Evolutionary conservation across 2,113 vertebrate genomes (phyloP), one percentile per base, ranked within the genome.

Genomic region (Macrotis lagotis): DNA sequence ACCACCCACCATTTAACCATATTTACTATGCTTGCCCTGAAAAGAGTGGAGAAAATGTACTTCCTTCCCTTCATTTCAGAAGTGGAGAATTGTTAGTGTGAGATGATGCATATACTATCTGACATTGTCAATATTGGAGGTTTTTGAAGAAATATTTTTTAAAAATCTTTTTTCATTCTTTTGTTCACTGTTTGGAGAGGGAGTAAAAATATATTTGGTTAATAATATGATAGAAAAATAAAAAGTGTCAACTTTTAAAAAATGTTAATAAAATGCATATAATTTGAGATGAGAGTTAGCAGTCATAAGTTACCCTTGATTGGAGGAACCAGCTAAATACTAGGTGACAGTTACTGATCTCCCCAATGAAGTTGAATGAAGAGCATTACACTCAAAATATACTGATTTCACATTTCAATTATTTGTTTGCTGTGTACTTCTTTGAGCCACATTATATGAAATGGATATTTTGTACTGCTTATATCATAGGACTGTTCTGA

Each of bases 401-500:
- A 11, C 59, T 66, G 59, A 31, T 37, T 66, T 66, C 31, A 66
- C 31, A 83, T 83, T 24, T n/a, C 16, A 44, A 83, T 44, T 44
- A 83, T 83, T 83, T 83, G 66, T 16, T 22, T 24, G 16, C n/a
- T 83, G 48, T 50, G 88, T 47, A 47, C 16, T 44, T 94, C 48
- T 96, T 0, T 90, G 93, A 83, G 66, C 94, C 49, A 91, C 83
- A 93, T 88, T 90, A 53, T 59, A 19, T 22, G n/a, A 49, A 94
- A 51, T 48, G 28, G 93, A 92, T 92, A 91, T 31, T 51, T 74
- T 50, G 31, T 37, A 90, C 83, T 93, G 93, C 48, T 83, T 74
- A 74, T n/a, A n/a, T 74, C 50, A 90, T 88, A 94, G 49, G 31
- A 88, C 90, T 94, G 47, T 95, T 51, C 88, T 93, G 49, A 74